Evolutionary conservation across 2,113 vertebrate species (phyloP), one percentile per base, ranked within the genome.

Genomic region (Ctenomys sociabilis): DNA sequence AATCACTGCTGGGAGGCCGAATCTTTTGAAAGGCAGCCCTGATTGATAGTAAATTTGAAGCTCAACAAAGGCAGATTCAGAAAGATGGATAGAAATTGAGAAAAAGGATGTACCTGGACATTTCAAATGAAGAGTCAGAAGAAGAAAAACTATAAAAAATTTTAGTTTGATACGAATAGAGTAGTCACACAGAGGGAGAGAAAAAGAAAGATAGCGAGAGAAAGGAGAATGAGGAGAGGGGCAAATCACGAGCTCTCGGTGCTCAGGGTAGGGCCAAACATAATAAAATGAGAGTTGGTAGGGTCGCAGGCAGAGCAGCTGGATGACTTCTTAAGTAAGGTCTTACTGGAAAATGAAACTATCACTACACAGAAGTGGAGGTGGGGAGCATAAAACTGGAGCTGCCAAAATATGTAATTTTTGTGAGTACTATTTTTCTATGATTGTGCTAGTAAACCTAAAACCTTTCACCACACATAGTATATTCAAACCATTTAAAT

Each of bases 331-430:
- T 61, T 52, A 6, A 43, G 24, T 45, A 57, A 73, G 3, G 32
- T 77, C 45, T 19, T 57, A 59, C n/a, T 43, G 32, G 43, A 70
- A 90, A 93, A 54, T 11, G 5, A 37, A 81, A 70, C 63, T 57
- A 32, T 63, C 32, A 61, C 35, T 90, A 81, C 22, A 83, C 16
- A 81, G 40, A 93, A 91, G 21, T 19, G 54, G 16, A 66, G 26
- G 64, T 57, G 28, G 52, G 49, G 13, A n/a, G 90, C 82, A 26
- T 85, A 93, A 87, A 94, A 59, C 14, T 78, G 52, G 14, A 83
- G 75, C 14, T 90, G n/a, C 59, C 66, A 82, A 95, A 64, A 54
- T 73, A 94, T 73, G 84, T 63, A 93, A 83, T 77, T 89, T 96
- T 92, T 78, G 4, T 70, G 92, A 92, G 43, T 92, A 89, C 57